Conservation (phyloP, 2,888 invertebrate species). For the Gnatocerus cornutus region DNA sequence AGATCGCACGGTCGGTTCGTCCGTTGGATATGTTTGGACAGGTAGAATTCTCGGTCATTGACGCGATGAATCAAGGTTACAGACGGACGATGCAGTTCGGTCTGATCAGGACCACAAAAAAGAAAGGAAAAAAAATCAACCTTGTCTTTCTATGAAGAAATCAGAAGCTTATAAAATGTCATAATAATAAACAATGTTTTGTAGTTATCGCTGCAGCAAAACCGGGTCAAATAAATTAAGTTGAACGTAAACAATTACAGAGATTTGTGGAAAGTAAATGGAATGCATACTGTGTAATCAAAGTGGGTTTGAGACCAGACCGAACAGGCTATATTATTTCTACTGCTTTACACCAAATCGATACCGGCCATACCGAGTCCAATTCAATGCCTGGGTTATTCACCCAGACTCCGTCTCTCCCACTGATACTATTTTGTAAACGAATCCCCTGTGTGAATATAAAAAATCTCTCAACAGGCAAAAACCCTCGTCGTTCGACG, state of each 20-base stretch:
- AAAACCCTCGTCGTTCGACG: slow-evolving; percentile 30
- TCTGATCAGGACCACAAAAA: slow-evolving; percentile 37
- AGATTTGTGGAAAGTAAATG: slow-evolving; percentile 1
- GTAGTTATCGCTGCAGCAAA: not conserved
- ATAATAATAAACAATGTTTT: not conserved
- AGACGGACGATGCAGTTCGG: slow-evolving; percentile 53
- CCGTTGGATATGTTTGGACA: slow-evolving; percentile 57
- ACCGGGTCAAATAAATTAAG: slow-evolving; percentile 2
- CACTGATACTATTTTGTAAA: slow-evolving; percentile 48
- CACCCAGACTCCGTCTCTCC: slow-evolving; percentile 47
- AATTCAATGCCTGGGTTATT: slow-evolving; percentile 50
- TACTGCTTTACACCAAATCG: slow-evolving; percentile 30
- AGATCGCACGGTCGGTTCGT: slow-evolving; percentile 49
- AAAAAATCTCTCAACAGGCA: slow-evolving; percentile 49
- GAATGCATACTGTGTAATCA: slow-evolving; percentile 5
- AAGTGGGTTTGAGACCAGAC: not conserved
- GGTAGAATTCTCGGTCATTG: slow-evolving; percentile 61
- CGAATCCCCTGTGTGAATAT: slow-evolving; percentile 47
- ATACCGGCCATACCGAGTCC: slow-evolving; percentile 42
- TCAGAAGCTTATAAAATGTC: no score
- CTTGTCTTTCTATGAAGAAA: not conserved
- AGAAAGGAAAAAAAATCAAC: slow-evolving; percentile 12
- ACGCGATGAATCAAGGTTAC: slow-evolving; percentile 61
- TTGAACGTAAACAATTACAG: slow-evolving; percentile 1
- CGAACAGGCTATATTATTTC: no score